A percentile compares a stretch with the other conserved stretches of the same genome.
phyloP scores from a whole-genome alignment of 1,140 invertebrate genomes.

The Helicoverpa armigera region DNA sequence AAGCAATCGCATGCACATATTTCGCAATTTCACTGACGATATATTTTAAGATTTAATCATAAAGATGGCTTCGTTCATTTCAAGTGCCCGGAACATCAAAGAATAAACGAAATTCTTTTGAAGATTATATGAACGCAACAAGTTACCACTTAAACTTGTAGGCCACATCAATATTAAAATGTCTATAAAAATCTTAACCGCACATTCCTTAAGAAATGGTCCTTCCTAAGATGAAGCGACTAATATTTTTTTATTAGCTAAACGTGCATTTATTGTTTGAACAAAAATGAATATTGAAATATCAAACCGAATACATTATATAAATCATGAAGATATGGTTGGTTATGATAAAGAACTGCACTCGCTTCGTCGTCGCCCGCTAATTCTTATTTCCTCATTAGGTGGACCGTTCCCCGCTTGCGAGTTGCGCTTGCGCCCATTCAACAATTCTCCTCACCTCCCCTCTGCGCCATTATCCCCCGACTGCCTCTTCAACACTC shows the following conservation, averaged over 20 bases:
- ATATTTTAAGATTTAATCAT: background rate
- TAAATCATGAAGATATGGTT: slow-evolving; percentile 54
- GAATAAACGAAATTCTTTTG: slow-evolving; percentile 22
- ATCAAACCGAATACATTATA: background rate
- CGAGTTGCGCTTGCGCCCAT: slow-evolving; percentile 67
- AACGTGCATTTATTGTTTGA: too few species aligned
- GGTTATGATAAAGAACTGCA: slow-evolving; percentile 78
- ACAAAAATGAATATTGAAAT: slow-evolving; percentile 5
- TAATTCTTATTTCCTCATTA: slow-evolving; percentile 86
- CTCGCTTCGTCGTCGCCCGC: slow-evolving; percentile 75
- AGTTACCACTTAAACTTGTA: background rate
- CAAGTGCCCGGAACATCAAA: background rate
- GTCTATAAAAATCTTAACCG: background rate
- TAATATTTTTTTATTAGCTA: too few species aligned
- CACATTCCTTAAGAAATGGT: background rate
- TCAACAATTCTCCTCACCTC: slow-evolving; percentile 62
- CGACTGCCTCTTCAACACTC: slow-evolving; percentile 55
- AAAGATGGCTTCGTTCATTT: background rate
- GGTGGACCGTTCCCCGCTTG: slow-evolving; percentile 66
- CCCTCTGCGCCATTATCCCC: slow-evolving; percentile 56
- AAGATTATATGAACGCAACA: slow-evolving; percentile 31
- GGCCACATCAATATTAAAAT: background rate
- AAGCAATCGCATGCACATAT: slow-evolving; percentile 38
- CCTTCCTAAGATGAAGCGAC: too few species aligned
- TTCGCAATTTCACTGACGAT: background rate